Base-by-base conservation (phyloP, 2,113 vertebrate genomes). In the Eudyptes chrysolophus region DNA sequence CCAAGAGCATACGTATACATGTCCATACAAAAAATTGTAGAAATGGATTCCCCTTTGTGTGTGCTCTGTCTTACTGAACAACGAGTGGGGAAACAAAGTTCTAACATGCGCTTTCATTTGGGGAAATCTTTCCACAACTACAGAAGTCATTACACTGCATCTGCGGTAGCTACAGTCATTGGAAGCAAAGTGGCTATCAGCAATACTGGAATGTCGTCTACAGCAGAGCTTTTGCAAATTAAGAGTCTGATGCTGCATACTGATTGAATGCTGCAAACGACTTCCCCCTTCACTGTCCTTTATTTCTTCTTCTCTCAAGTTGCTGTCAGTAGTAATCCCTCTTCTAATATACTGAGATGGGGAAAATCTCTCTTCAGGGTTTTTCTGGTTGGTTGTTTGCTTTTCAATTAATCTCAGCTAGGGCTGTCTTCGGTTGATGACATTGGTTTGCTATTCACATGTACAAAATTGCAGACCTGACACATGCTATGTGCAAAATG, bases 261-360 rank as follows among this genome's bases (percentile, higher is more conserved):
- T 96, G 97, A 97, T 97, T 24, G 93, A 92, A 79, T 84, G 79
- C 92, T 87, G 94, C 92, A 94, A 88, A 95, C 94, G 34, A 38
- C 92, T 88, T 88, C 80, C 83, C 94, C 84, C 82, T 96, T 79
- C 80, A 32, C 89, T 89, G 84, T 95, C 94, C 95, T 95, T 94
- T 93, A 92, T 90, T 96, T 94, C 93, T 92, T 84, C 93, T 94
- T 94, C 89, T 97, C 92, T 96, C 96, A 87, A 97, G 90, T 72
- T 70, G 81, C 94, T 97, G 97, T 95, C 96, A 97, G 83, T 70
- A 95, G 96, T 96, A 98, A 97, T 97, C 97, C 94, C 84, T 96
- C 86, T 93, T 90, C 94, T 97, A 97, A 97, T 95, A 93, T 94
- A 95, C 82, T 83, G 92, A 97, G 94, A 96, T 97, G 89, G 95